Percentiles rank a stretch among this genome's conserved stretches.
Conservation (phyloP, 1,140 invertebrate genomes). For the Berghia stephanieae region DNA sequence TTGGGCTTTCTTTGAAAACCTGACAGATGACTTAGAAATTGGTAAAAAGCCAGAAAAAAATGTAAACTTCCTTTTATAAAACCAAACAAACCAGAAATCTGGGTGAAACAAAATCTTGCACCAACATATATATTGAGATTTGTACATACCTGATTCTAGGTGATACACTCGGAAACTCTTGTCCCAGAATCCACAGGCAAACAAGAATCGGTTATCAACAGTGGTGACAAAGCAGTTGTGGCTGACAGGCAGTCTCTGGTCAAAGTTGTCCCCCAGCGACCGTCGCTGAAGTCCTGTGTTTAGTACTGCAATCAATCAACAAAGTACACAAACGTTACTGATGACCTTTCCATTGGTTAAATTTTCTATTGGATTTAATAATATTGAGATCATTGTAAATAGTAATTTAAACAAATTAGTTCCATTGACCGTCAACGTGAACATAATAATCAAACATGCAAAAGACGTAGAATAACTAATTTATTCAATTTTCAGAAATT, state of each 20-base stretch:
- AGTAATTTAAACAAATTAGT: too few relatives aligned
- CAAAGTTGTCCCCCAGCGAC: slow-evolving; percentile 90
- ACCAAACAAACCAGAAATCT: not conserved
- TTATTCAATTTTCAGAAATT: too few relatives aligned
- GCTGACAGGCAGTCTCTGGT: slow-evolving; percentile 89
- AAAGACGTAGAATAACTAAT: too few relatives aligned
- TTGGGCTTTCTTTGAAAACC: too few relatives aligned
- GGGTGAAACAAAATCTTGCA: not conserved
- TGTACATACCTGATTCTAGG: slow-evolving; percentile 85
- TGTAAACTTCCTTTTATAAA: not conserved
- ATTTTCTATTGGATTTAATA: too few relatives aligned
- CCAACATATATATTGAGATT: too few relatives aligned
- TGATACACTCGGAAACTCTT: slow-evolving; percentile 98
- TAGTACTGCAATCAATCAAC: slow-evolving; percentile 64
- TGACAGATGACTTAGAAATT: too few relatives aligned
- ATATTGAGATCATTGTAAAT: too few relatives aligned
- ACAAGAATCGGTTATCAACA: slow-evolving; percentile 93
- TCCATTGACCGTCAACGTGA: too few relatives aligned
- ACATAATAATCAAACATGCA: too few relatives aligned
- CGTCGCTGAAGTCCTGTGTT: slow-evolving; percentile 72
- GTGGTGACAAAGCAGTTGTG: slow-evolving; percentile 97
- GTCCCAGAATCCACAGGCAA: slow-evolving; percentile 99
- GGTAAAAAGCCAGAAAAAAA: not conserved
- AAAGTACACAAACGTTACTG: too few relatives aligned
- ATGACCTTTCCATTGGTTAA: too few relatives aligned